Base-by-base conservation (phyloP, 2,888 invertebrate species). In the Aporophyla nigra region DNA sequence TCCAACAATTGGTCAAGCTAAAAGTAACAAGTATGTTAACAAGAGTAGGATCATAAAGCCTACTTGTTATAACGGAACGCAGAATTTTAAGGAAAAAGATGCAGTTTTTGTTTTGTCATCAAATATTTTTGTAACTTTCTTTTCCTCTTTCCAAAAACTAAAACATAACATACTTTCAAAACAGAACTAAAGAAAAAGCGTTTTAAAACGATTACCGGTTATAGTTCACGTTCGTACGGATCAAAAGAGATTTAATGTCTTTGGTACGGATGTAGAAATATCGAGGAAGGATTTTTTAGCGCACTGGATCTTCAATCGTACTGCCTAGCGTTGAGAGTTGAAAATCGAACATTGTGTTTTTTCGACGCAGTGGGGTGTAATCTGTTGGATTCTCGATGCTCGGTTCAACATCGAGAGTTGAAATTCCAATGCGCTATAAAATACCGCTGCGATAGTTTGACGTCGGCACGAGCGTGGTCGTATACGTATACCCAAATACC, bases 21-120 rank as follows among this genome's bases (percentile, higher is more conserved):
- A 73, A 80, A 78, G 33, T 33, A 19, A 40, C n/a, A 62, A 40
- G 33, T 2, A 46, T 0, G 21, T 56, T 51, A 46, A 59, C 58
- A 16, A 43, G 43, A 21, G 43, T 21, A 16, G 9, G 9, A 54
- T 43, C 43, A 71, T 16, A 78, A 78, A 62, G 14, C 4, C 9
- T 40, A 14, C 16, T 53, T 27, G 14, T n/a, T 10, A 40, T 40
- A 59, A 66, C 21, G 21, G 24, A 12, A 14, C n/a, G 4, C 27
- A 49, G 6, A 21, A 27, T 12, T 27, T 16, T 65, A 51, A 66
- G 56, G 43, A 62, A 73, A 66, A 72, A 54, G 10, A 24, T 49
- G 14, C 21, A 21, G 49, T 65, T 33, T 54, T 58, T 16, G 14
- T n/a, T n/a, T n/a, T 19, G 5, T 7, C 21, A 19, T 2, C 51